Evolutionary conservation across 30 jellyfish, hydroid and myxozoan genomes (phyloP), one percentile per base, ranked within the genome.

Genomic region (Cassiopea andromeda): DNA sequence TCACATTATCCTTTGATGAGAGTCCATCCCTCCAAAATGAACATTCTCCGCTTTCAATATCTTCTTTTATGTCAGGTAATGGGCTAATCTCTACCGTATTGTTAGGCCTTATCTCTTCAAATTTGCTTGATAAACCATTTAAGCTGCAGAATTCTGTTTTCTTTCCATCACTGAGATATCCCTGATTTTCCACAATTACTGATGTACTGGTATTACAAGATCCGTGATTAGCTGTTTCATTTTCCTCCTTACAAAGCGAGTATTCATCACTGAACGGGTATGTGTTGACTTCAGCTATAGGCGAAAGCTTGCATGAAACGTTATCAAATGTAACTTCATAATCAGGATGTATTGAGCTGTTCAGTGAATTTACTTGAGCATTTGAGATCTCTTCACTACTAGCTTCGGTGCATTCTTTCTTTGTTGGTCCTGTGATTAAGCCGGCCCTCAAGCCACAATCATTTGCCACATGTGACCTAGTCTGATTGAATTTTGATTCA

Each of bases 11-110:
- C 15, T 44, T 38, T 47, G 60, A 67, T 18, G 77, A 46, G 54
- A 49, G 87, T 78, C 87, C 87, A 58, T 69, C 82, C 90, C 82
- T 67, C 73, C 76, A 45, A 70, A 58, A 19, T 14, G 80, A 3
- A 18, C 66, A 82, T 8, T 82, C 82, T 60, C 58, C 67, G 58
- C 82, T 18, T 82, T 82, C 82, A 82, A 68, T 60, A 43, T 82
- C 17, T n/a, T 70, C 90, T 43, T 82, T 82, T 43, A 10, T 60
- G 27, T 67, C 90, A 70, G 47, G 46, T 82, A 82, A 61, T 44
- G 44, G 79, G 90, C 90, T 82, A 47, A 82, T 69, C 81, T 49
- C 73, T 82, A 44, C 54, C 14, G 69, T 73, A 60, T 82, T 82
- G 90, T 82, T 74, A 7, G 71, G 14, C 47, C 18, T 60, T 18